A percentile compares a stretch with the other conserved stretches of the same genome.
phyloP scores from a whole-genome alignment of 2,888 invertebrate genomes.

The Drepana falcataria region DNA sequence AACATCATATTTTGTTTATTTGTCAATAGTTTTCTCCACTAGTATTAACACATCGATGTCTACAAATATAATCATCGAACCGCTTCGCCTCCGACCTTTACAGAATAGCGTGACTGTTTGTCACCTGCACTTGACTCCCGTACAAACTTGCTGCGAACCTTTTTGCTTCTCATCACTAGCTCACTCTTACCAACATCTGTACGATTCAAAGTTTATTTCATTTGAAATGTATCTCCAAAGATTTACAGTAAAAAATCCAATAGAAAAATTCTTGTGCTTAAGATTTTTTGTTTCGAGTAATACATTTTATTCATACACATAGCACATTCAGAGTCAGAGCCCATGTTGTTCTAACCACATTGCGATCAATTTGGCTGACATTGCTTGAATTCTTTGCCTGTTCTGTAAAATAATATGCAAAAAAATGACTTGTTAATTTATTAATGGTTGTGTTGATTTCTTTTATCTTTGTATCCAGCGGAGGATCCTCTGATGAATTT shows the following conservation, averaged over 20 bases:
- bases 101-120: conserved; percentile 74
- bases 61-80: conserved; percentile 72
- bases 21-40: conserved; percentile 53
- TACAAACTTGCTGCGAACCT: conserved; percentile 65
- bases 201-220: conserved; percentile 9
- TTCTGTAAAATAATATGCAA: conserved; percentile 23
- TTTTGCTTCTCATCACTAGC: conserved; percentile 67
- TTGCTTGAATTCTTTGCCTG: conserved; percentile 55
- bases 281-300: conserved; percentile 9
- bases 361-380: conserved; percentile 65
- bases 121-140: conserved; percentile 75
- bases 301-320: conserved; percentile 61
- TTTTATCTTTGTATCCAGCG: too few species aligned
- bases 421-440: neutral
- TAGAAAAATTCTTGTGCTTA: conserved; percentile 12
- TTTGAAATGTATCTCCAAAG: conserved; percentile 15
- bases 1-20: neutral
- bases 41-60: conserved; percentile 69
- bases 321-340: conserved; percentile 49
- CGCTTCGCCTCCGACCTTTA: conserved; percentile 63
- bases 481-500: neutral
- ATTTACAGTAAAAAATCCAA: conserved; percentile 18
- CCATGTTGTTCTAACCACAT: conserved; percentile 64
- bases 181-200: conserved; percentile 27
- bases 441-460: neutral